Conservation (phyloP, 2,113 vertebrate species). For the Notothenia coriiceps region DNA sequence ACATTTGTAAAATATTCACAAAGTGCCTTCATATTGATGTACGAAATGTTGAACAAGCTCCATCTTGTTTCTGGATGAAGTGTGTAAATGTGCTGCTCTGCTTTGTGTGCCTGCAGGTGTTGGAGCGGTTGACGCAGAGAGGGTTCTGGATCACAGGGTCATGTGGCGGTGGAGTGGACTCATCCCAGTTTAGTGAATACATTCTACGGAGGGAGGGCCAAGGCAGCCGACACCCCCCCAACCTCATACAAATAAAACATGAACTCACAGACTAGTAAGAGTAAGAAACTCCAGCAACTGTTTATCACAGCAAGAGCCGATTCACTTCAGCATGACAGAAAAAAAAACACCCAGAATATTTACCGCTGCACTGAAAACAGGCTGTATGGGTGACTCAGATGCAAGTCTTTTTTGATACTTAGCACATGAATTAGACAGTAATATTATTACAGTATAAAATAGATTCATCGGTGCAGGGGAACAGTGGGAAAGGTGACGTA, state of each 20-base stretch:
- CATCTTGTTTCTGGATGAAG: not conserved
- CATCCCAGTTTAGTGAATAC: conserved; percentile 97
- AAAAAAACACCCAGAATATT: not conserved
- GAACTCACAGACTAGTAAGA: conserved; percentile 89
- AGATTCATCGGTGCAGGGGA: not conserved
- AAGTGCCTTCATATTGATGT: not conserved
- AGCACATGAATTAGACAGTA: not conserved
- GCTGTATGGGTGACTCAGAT: not conserved
- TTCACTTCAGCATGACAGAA: not conserved
- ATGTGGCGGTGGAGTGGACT: conserved; percentile 94
- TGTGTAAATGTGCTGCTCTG: conserved; percentile 2
- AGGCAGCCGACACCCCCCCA: conserved; percentile 82
- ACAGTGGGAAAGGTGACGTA: not conserved
- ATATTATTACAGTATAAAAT: not conserved
- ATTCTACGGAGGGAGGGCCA: conserved; percentile 90
- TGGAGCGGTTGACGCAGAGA: conserved; percentile 93
- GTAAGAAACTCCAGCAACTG: conserved; percentile 8
- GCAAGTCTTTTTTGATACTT: not conserved
- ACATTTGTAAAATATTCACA: not conserved
- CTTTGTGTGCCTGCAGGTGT: conserved; percentile 85
- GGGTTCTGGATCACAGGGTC: conserved; percentile 95
- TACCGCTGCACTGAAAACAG: not conserved
- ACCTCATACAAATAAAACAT: conserved; percentile 92
- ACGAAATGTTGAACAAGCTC: not conserved
- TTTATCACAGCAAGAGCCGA: not conserved